These are phyloP conservation scores for Naja naja DNA, from an alignment of 2,113 vertebrate species.

Conservation along the genomic window DNA sequence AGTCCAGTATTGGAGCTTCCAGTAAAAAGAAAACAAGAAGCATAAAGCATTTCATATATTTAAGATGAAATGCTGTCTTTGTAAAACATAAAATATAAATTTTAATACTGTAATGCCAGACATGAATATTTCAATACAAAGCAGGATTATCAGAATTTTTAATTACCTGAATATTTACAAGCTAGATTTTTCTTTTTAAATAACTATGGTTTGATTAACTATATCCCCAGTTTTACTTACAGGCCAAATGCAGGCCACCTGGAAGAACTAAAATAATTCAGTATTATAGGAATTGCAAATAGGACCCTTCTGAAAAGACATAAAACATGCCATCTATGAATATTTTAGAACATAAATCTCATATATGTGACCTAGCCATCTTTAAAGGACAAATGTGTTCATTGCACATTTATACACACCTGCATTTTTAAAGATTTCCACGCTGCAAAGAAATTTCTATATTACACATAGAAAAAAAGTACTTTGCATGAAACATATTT, in stretches of 20 bases:
- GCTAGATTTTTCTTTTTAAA: conserved; percentile 39
- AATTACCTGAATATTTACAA: conserved; percentile 59
- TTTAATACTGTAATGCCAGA: conserved; percentile 55
- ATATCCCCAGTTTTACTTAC: conserved; percentile 49
- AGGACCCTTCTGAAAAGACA: neutral
- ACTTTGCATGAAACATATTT: neutral
- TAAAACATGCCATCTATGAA: neutral
- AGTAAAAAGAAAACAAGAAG: conserved; percentile 50
- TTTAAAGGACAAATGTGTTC: neutral
- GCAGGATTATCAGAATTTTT: conserved; percentile 45
- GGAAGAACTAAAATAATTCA: conserved; percentile 39
- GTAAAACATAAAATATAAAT: conserved; percentile 52
- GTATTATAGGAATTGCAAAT: neutral
- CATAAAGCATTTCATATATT: conserved; percentile 64
- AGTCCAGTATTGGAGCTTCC: conserved; percentile 56
- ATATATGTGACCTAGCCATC: neutral
- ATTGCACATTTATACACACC: neutral
- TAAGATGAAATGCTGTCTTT: conserved; percentile 52
- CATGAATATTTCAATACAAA: conserved; percentile 43
- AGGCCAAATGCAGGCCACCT: conserved; percentile 44
- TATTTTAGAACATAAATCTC: neutral
- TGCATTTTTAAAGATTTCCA: conserved; percentile 2
- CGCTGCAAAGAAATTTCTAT: neutral
- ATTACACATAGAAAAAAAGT: neutral
- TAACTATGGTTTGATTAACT: conserved; percentile 41